These are phyloP conservation scores for Aplodontia rufa DNA, from an alignment of 2,113 vertebrate genomes.

Conservation along the genomic window DNA sequence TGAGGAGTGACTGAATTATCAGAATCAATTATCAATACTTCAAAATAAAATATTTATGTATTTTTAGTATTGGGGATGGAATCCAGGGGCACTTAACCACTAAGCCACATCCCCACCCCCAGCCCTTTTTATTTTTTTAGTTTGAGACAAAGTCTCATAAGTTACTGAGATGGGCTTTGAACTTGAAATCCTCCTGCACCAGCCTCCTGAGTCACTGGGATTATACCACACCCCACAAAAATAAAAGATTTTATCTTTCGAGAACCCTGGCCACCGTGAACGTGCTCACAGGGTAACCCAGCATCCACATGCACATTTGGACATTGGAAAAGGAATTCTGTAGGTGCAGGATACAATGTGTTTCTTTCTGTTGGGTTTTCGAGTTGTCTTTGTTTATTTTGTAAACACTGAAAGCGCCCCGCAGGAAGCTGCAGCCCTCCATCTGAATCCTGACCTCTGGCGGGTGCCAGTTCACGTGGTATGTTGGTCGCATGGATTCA, in stretches of 20 bases:
- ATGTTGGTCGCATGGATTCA: neutral
- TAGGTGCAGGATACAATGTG: neutral
- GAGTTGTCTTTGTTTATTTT: neutral
- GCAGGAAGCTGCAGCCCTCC: neutral
- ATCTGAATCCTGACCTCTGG: neutral
- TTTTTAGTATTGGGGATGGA: too few relatives aligned
- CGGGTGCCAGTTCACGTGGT: neutral
- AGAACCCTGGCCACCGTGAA: neutral
- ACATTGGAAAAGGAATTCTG: neutral
- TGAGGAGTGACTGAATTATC: neutral
- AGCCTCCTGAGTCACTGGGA: too few relatives aligned
- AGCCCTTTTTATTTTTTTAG: too few relatives aligned
- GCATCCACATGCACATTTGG: too few relatives aligned
- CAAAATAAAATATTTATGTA: conserved; percentile 1
- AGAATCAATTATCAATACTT: neutral
- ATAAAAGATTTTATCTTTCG: too few relatives aligned
- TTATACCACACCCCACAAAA: too few relatives aligned
- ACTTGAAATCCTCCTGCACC: too few relatives aligned
- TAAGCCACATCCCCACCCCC: too few relatives aligned
- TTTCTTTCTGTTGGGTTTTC: neutral
- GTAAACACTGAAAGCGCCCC: neutral
- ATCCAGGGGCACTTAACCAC: too few relatives aligned
- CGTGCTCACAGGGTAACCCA: neutral
- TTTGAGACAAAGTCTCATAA: too few relatives aligned
- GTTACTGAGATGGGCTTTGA: too few relatives aligned